Evolutionary conservation across 2,797 vertebrate genomes (phyloP).

Genomic region (Tympanoctomys barrerae): DNA sequence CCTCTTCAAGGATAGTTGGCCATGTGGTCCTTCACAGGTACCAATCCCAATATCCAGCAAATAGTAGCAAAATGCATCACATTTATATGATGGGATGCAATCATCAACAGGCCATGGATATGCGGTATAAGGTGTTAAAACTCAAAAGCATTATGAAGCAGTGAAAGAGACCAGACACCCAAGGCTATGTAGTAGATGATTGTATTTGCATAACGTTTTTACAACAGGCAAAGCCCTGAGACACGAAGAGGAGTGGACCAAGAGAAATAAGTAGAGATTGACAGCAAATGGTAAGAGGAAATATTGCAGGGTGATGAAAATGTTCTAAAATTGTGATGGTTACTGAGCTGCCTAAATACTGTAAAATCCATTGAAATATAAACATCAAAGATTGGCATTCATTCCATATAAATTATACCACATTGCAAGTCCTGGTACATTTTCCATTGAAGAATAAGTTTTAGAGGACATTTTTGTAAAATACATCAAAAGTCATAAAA

Average conservation of each 20-base stretch:
- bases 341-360: background rate
- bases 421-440: background rate
- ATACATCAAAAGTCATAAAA: slow-evolving; percentile 1
- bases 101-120: background rate
- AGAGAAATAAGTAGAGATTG: background rate
- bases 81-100: background rate
- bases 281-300: background rate
- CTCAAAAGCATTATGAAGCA: background rate
- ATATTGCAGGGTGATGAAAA: background rate
- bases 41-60: background rate
- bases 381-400: slow-evolving; percentile 15
- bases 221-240: background rate
- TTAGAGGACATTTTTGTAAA: slow-evolving; percentile 24
- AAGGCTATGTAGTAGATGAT: background rate
- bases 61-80: background rate
- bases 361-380: slow-evolving; percentile 40
- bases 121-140: background rate
- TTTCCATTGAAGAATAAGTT: slow-evolving; percentile 52
- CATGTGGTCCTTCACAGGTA: background rate
- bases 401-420: slow-evolving; percentile 36
- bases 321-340: background rate
- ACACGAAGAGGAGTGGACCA: background rate
- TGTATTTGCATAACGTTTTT: slow-evolving; percentile 15
- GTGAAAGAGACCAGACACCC: background rate
- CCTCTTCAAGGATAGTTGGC: too few relatives aligned